These are phyloP conservation scores for Microctonus hyperodae DNA, from an alignment of 2,888 invertebrate species.

Conservation along the genomic window DNA sequence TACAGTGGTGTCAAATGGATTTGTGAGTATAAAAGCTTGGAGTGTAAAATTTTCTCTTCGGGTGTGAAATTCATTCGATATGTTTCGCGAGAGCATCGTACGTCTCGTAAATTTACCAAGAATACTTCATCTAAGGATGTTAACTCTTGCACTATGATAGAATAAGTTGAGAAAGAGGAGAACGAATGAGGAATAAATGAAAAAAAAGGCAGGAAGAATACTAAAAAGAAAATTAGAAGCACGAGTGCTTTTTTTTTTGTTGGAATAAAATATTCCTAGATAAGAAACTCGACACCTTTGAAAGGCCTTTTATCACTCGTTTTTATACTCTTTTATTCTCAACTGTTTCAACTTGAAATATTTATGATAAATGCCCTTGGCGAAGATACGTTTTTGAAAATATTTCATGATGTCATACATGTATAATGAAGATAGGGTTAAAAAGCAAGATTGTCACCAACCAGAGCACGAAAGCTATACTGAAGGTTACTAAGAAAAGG, in stretches of 20 bases:
- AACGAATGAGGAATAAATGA: not conserved
- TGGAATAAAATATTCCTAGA: slow-evolving; percentile 17
- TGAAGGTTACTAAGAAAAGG: slow-evolving; percentile 11
- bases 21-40: slow-evolving; percentile 40
- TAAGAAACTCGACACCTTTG: slow-evolving; percentile 9
- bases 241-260: slow-evolving; percentile 2
- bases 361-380: slow-evolving; percentile 13
- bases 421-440: not conserved
- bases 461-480: not conserved
- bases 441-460: not conserved
- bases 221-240: not conserved
- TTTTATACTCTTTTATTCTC: not conserved
- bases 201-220: not conserved
- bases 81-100: slow-evolving; percentile 7
- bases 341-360: not conserved
- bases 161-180: not conserved
- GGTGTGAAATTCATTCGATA: slow-evolving; percentile 28
- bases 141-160: slow-evolving; percentile 1
- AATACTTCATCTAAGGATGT: slow-evolving; percentile 13
- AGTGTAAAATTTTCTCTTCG: slow-evolving; percentile 4
- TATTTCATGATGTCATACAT: not conserved
- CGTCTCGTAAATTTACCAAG: slow-evolving; percentile 16
- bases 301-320: slow-evolving; percentile 5
- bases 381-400: slow-evolving; percentile 5
- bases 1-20: slow-evolving; percentile 39